Evolutionary conservation across 2,113 vertebrate species (phyloP), one percentile per base, ranked within the genome.

Genomic region (Galbula dea): DNA sequence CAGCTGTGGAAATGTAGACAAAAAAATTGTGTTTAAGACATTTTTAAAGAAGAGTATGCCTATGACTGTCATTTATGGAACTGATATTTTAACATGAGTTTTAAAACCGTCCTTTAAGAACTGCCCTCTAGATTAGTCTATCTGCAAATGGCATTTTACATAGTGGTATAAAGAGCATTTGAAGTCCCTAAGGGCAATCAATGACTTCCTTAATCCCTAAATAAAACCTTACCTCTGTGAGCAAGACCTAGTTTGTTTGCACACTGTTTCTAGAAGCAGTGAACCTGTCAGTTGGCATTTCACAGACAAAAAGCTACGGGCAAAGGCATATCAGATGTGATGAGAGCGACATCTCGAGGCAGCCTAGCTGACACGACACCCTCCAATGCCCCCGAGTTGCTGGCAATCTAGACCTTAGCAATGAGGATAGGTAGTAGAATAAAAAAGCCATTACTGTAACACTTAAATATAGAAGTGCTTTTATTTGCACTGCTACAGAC

Each of bases 381-480:
- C 32, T 29, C 17, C 21, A 49, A 45, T 55, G 37, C 36, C 55
- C 58, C 66, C 19, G 51, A 55, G 34, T 46, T 68, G 63, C n/a
- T 58, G 32, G 15, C 68, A 83, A n/a, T 36, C 22, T 34, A 26
- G 46, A 32, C 62, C 15, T 66, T 3, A 18, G 18, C 34, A 71
- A 8, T 1, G 7, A 0, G 36, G 36, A 41, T 2, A 34, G 37
- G 12, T n/a, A 21, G 23, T 1, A 54, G 15, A 46, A 45, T 12
- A 10, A 45, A 65, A 71, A 63, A 49, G 6, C 5, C 20, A 19
- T 37, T 39, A 18, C 27, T 8, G 5, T 46, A 16, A 52, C 67
- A 32, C 6, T 54, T n/a, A 16, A 18, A 19, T 19, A 55, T 0
- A 30, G 22, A 83, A 55, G 59, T 15, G 36, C 19, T 29, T 19